Conservation (phyloP, 2,797 vertebrate species). For the Pipistrellus pipistrellus region DNA sequence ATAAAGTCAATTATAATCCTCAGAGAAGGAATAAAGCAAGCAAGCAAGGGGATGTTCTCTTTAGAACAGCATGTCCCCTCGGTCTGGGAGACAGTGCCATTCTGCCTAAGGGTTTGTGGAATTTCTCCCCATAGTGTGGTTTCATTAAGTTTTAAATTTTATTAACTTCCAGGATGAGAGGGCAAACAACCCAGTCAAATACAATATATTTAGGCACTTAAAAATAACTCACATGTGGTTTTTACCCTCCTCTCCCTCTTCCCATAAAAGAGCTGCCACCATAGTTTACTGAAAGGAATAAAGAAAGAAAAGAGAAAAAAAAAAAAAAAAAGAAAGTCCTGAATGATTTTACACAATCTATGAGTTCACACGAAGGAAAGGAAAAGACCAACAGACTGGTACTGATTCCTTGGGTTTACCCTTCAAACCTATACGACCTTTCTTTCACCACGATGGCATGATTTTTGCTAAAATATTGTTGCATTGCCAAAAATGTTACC, state of each 20-base stretch:
- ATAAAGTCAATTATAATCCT: slow-evolving; percentile 6
- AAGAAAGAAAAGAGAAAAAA: not conserved
- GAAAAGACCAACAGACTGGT: not conserved
- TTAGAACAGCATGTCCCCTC: not conserved
- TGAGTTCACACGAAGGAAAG: not conserved
- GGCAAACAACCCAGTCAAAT: slow-evolving; percentile 38
- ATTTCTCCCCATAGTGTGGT: slow-evolving; percentile 16
- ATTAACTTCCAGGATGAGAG: slow-evolving; percentile 25
- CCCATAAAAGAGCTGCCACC: slow-evolving; percentile 15
- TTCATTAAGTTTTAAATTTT: slow-evolving; percentile 51
- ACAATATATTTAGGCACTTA: slow-evolving; percentile 53
- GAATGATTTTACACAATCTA: not conserved
- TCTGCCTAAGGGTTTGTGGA: slow-evolving; percentile 1
- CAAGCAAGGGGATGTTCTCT: not conserved
- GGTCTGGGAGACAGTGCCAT: not conserved
- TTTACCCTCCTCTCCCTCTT: not conserved
- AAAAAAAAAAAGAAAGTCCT: not conserved
- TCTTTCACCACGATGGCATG: not conserved
- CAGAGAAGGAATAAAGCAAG: not conserved
- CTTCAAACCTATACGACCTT: not conserved
- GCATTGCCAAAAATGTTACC: not conserved
- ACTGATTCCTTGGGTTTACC: not conserved
- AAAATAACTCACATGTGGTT: slow-evolving; percentile 32
- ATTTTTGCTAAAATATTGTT: slow-evolving; percentile 43
- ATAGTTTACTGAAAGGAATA: not conserved